Evolutionary conservation across 2,797 vertebrate genomes (phyloP).

Genomic region (Darevskia mixta): DNA sequence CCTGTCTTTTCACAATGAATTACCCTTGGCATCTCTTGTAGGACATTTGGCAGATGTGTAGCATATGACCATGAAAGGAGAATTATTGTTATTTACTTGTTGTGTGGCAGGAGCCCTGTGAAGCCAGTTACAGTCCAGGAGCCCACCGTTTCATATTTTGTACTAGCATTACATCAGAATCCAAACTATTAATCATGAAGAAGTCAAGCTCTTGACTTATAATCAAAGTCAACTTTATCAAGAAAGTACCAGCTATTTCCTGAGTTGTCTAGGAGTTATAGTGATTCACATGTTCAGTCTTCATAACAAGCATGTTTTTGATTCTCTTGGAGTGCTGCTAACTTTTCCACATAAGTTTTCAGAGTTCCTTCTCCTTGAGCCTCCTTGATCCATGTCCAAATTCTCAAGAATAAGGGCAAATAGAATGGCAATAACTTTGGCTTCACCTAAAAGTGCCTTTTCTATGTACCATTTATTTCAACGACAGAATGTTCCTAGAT

Average conservation of each 20-base stretch:
- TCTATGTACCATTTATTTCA: too few species aligned
- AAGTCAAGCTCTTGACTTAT: neutral
- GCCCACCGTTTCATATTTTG: neutral
- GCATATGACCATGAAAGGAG: neutral
- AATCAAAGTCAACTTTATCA: slow-evolving; percentile 1
- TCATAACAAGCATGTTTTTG: neutral
- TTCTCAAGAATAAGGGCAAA: too few species aligned
- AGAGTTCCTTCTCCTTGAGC: too few species aligned
- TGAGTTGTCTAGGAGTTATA: neutral
- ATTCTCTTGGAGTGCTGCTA: neutral
- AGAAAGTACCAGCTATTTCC: neutral
- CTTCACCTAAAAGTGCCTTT: too few species aligned
- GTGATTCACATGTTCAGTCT: neutral
- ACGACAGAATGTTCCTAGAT: too few species aligned
- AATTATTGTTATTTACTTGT: slow-evolving; percentile 16
- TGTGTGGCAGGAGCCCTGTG: neutral
- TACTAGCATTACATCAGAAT: neutral
- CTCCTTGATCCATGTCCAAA: too few species aligned
- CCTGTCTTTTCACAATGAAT: slow-evolving; percentile 28
- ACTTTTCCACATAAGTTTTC: too few species aligned
- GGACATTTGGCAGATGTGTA: slow-evolving; percentile 13
- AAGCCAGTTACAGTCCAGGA: neutral
- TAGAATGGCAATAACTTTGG: too few species aligned
- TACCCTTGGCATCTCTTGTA: slow-evolving; percentile 28
- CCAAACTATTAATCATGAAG: neutral